These are phyloP conservation scores for Cephalopachus bancanus DNA, from an alignment of 2,797 vertebrate genomes.

Conservation along the genomic window DNA sequence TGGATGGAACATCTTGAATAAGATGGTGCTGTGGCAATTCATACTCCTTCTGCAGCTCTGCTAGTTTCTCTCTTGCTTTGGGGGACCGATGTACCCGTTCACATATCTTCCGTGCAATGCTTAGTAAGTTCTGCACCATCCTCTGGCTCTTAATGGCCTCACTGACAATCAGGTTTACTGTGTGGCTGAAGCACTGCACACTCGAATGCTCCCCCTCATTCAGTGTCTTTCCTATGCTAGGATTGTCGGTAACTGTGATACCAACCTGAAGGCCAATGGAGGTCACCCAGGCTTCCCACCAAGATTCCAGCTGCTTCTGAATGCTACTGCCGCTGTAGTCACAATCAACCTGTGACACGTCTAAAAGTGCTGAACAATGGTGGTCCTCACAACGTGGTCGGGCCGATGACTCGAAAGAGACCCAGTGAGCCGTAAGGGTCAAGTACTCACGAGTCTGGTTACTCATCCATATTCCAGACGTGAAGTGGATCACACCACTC, in stretches of 20 bases:
- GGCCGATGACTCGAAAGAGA: constrained; percentile 94
- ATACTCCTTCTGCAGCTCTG: constrained; percentile 94
- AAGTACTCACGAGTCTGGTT: constrained; percentile 98
- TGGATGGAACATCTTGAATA: constrained; percentile 96
- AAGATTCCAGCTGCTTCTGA: constrained; percentile 97
- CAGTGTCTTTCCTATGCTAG: constrained; percentile 93
- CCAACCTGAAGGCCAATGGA: constrained; percentile 96
- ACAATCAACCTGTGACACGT: constrained; percentile 96
- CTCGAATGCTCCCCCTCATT: constrained; percentile 94
- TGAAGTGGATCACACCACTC: constrained; percentile 97
- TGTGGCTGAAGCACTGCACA: constrained; percentile 97
- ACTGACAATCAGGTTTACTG: constrained; percentile 95
- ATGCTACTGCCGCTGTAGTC: constrained; percentile 95
- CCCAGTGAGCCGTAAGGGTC: constrained; percentile 98
- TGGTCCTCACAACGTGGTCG: constrained; percentile 96
- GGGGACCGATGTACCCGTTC: constrained; percentile 96
- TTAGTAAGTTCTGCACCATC: constrained; percentile 98
- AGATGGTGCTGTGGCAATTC: constrained; percentile 95
- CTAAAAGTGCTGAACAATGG: constrained; percentile 96
- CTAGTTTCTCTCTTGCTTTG: constrained; percentile 95
- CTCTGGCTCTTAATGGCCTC: constrained; percentile 99
- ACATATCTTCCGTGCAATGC: constrained; percentile 96
- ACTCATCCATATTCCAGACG: constrained; percentile 97
- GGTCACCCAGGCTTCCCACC: constrained; percentile 98
- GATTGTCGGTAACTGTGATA: constrained; percentile 97